A percentile compares a stretch with the other conserved stretches of the same genome.
Evolutionary conservation across 2,113 vertebrate species (phyloP).

Genomic region (Cyphomyrus discorhynchus): DNA sequence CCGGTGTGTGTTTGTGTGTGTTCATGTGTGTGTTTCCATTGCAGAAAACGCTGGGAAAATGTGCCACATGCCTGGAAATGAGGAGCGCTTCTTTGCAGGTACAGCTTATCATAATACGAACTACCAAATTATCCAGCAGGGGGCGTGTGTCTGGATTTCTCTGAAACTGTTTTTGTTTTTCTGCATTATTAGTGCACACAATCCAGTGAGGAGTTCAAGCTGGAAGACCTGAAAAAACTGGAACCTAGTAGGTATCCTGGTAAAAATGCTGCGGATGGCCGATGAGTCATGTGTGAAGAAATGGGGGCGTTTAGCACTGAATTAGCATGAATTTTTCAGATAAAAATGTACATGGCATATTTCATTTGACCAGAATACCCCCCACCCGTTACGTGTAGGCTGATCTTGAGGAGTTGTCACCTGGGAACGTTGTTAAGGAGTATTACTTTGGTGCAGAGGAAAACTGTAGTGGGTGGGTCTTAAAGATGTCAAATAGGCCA

Average conservation of each 20-base stretch:
- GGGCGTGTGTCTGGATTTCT: not conserved
- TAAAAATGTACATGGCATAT: not conserved
- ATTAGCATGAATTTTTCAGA: not conserved
- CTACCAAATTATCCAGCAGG: not conserved
- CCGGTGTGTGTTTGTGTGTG: not conserved
- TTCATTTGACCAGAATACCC: not conserved
- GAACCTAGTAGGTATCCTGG: constrained; percentile 72
- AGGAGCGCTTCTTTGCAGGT: constrained; percentile 92
- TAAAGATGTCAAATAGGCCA: not conserved
- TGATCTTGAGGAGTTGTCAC: not conserved
- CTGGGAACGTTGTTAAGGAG: not conserved
- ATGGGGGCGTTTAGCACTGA: not conserved
- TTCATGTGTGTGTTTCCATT: constrained; percentile 27
- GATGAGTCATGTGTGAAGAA: not conserved
- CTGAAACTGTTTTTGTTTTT: not conserved
- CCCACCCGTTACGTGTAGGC: not conserved
- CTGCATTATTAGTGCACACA: constrained; percentile 71
- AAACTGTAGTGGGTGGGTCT: not conserved
- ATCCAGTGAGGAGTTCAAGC: constrained; percentile 85
- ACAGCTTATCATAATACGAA: constrained; percentile 9
- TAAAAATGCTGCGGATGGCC: not conserved
- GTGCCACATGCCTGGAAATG: constrained; percentile 94
- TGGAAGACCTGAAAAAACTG: constrained; percentile 94
- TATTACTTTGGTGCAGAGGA: not conserved
- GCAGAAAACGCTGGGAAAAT: constrained; percentile 92